phyloP scores from a whole-genome alignment of 2,888 invertebrate genomes.

The Rhagonycha lutea region DNA sequence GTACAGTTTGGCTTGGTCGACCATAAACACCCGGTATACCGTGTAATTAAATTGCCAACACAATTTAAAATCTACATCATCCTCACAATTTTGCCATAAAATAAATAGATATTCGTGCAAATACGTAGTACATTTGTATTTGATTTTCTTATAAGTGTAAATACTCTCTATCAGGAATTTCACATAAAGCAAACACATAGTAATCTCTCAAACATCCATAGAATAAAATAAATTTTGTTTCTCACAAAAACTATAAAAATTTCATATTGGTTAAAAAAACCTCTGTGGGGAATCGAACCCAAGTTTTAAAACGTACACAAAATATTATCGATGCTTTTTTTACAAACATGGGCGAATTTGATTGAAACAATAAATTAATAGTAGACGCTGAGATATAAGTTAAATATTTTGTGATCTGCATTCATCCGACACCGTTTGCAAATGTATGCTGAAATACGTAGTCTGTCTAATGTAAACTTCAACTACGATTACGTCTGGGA shows the following conservation, averaged over 20 bases:
- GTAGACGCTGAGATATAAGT: background rate
- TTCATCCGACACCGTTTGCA: background rate
- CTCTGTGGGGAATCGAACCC: background rate
- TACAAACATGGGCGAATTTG: background rate
- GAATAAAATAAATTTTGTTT: background rate
- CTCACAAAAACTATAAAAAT: background rate
- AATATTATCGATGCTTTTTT: background rate
- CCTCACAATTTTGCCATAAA: background rate
- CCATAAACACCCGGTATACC: too few species aligned
- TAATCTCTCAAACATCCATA: background rate
- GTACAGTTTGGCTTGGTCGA: too few species aligned
- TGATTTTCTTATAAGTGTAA: background rate
- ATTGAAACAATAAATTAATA: background rate
- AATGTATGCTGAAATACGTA: background rate
- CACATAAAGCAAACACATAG: background rate
- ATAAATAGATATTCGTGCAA: background rate
- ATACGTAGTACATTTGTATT: background rate
- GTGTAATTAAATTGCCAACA: background rate
- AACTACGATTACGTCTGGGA: background rate
- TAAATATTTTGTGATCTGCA: background rate
- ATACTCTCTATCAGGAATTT: background rate
- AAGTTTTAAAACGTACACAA: background rate
- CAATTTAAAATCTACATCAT: background rate
- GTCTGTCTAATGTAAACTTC: background rate
- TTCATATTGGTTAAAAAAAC: background rate